Evolutionary conservation across 2,888 invertebrate genomes (phyloP), one percentile per base, ranked within the genome.

Genomic region (Tenthredo distinguenda): DNA sequence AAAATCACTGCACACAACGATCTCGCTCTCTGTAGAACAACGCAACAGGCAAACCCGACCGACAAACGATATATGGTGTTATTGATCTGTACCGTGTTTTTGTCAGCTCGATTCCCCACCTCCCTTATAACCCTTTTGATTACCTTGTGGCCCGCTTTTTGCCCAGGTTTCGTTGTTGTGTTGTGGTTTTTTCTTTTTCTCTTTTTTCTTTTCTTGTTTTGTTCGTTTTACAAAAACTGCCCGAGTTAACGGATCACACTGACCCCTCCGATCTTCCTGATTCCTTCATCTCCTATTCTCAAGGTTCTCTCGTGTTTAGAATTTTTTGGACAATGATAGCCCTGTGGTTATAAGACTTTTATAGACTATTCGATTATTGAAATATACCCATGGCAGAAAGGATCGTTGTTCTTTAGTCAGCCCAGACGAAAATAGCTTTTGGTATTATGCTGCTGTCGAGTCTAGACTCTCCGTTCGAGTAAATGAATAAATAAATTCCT

Each of bases 61-160:
- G 10, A 47, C 47, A 76, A 76, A 76, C 15, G 76, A 21, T 50
- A 50, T 50, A 77, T 47, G 31, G 55, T 21, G 50, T 55, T 77
- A 55, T 55, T 55, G 50, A 77, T 50, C 77, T 77, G 31, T 77
- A 68, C 68, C 34, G 77, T 50, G 77, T 77, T 77, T 77, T 50
- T 77, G 50, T 77, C 55, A 31, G 55, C 9, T 9, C 55, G n/a
- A 50, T 77, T 34, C 43, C 34, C 18, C 65, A 6, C 37, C 9
- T 37, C 18, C 18, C 40, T 37, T 34, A 62, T 26, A 62, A 34
- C 68, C 68, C 31, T 12, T 68, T 68, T 74, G 74, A 21, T 74
- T 50, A 18, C 31, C 34, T 43, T 72, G 40, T 5, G 31, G 21
- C 12, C 18, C 4, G n/a, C 21, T 43, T 74, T 74, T 74, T 74